Percentiles rank a stretch among this genome's conserved stretches.
These are phyloP conservation scores for Acleris sparsana DNA, from an alignment of 2,888 invertebrate genomes.

Conservation along the genomic window DNA sequence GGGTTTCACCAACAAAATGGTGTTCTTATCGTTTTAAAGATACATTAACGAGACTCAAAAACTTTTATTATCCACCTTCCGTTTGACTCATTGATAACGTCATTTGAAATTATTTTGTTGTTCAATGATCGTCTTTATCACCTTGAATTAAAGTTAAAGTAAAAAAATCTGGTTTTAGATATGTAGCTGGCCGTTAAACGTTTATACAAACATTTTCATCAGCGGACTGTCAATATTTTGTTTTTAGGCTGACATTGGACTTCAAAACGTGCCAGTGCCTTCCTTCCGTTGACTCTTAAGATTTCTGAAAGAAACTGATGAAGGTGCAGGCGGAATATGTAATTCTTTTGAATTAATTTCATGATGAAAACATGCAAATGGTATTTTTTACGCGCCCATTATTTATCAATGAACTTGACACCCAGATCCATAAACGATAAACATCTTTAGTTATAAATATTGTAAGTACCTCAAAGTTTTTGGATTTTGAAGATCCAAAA, in stretches of 20 bases:
- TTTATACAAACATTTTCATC: constrained; percentile 36
- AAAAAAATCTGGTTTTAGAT: constrained; percentile 1
- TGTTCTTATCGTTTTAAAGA: constrained; percentile 1
- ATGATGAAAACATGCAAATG: no score
- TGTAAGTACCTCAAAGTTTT: no score
- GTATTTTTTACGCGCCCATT: no score
- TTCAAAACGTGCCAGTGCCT: constrained; percentile 3
- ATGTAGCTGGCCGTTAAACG: constrained; percentile 31
- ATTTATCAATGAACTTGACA: no score
- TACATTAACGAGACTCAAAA: constrained; percentile 5
- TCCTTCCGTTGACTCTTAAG: neutral
- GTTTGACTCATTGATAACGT: constrained; percentile 57
- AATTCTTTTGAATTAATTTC: no score
- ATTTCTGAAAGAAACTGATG: no score
- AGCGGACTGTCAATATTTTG: constrained; percentile 32
- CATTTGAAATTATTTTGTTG: constrained; percentile 38
- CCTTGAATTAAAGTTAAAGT: constrained; percentile 12
- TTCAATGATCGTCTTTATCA: constrained; percentile 18
- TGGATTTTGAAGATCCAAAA: no score
- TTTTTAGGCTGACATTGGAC: constrained; percentile 27
- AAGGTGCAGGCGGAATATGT: no score
- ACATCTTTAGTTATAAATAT: no score
- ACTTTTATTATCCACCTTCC: constrained; percentile 28
- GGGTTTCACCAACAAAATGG: neutral
- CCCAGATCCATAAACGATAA: no score